A percentile compares a stretch with the other conserved stretches of the same genome.
Conservation (phyloP, 2,888 invertebrate species). For the Platycnemis pennipes region DNA sequence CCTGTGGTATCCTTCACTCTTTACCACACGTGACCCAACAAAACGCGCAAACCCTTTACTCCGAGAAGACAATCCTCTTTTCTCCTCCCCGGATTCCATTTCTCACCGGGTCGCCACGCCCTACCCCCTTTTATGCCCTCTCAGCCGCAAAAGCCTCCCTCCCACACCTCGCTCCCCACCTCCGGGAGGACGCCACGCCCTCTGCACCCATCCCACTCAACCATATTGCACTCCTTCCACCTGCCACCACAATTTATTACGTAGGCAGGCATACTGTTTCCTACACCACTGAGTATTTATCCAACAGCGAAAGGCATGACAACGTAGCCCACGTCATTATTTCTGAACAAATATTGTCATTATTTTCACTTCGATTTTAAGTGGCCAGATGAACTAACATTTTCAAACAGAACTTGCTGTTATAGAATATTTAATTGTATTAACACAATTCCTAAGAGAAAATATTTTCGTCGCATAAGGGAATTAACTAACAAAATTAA, state of each 20-base stretch:
- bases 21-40: background rate
- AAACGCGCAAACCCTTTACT: constrained; percentile 8
- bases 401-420: too few species aligned
- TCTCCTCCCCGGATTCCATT: constrained; percentile 46
- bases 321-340: too few species aligned
- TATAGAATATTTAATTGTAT: too few species aligned
- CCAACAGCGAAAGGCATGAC: background rate
- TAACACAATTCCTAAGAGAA: too few species aligned
- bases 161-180: constrained; percentile 1
- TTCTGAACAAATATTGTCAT: too few species aligned
- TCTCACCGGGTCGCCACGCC: constrained; percentile 50
- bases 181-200: constrained; percentile 32
- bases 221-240: background rate
- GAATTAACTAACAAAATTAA: too few species aligned
- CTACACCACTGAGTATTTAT: background rate
- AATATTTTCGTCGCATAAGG: too few species aligned
- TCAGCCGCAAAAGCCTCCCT: background rate
- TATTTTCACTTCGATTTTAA: too few species aligned
- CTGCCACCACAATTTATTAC: background rate
- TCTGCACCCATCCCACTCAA: background rate
- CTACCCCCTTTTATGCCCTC: constrained; percentile 24
- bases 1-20: background rate
- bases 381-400: too few species aligned
- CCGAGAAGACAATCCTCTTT: constrained; percentile 60
- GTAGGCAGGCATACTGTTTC: background rate